Conservation (phyloP, 2,888 invertebrate species). For the Lottia gigantea region DNA sequence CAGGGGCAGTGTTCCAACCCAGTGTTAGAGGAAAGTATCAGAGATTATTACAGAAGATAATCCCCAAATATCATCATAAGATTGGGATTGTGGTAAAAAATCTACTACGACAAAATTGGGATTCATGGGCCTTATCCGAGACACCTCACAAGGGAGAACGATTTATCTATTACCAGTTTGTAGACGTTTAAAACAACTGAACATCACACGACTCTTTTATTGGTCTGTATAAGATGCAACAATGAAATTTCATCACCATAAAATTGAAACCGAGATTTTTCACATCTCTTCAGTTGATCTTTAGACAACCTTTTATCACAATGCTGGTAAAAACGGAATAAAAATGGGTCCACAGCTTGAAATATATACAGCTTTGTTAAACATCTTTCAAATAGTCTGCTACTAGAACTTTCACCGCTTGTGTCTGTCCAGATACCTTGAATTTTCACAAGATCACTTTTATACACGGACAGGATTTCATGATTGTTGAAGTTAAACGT, state of each 20-base stretch:
- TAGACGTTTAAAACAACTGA: too few species aligned
- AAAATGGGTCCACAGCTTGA: not conserved
- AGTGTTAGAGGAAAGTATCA: too few species aligned
- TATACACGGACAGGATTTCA: not conserved
- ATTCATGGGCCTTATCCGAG: too few species aligned
- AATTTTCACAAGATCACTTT: not conserved
- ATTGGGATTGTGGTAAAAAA: too few species aligned
- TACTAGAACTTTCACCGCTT: not conserved
- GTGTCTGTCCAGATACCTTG: not conserved
- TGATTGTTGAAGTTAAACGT: not conserved
- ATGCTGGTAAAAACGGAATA: not conserved
- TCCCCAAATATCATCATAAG: too few species aligned
- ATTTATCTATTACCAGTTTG: too few species aligned
- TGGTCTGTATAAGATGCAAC: too few species aligned
- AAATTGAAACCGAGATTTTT: not conserved
- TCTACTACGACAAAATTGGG: too few species aligned
- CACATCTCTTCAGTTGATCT: not conserved
- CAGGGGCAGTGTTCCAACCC: too few species aligned
- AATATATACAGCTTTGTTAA: not conserved
- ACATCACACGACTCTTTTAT: too few species aligned
- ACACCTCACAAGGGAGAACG: too few species aligned
- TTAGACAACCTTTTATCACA: conserved; percentile 2
- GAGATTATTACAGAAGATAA: too few species aligned
- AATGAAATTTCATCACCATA: not conserved
- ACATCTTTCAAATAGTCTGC: not conserved